phyloP scores from a whole-genome alignment of 2,113 vertebrate genomes.

The Dicerorhinus sumatrensis region DNA sequence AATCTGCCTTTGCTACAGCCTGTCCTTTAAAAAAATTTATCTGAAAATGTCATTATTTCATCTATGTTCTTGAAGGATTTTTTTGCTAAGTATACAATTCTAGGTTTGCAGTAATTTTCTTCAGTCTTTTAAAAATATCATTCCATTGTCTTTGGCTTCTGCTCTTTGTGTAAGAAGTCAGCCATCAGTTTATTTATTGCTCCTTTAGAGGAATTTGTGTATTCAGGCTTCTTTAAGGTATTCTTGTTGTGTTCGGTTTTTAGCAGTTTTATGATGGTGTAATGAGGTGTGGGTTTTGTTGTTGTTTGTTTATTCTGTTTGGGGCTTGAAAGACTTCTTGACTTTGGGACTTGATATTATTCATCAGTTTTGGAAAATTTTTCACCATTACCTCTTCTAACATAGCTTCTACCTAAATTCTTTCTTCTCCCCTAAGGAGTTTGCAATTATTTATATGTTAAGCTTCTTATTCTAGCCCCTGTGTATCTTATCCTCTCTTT shows the following conservation, averaged over 20 bases:
- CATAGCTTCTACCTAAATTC: not conserved
- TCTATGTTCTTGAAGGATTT: not conserved
- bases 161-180: not conserved
- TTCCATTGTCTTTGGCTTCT: not conserved
- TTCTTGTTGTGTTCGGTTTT: not conserved
- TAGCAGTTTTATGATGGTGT: not conserved
- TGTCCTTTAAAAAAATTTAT: not conserved
- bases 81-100: not conserved
- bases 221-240: not conserved
- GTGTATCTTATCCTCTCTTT: not conserved
- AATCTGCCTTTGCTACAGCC: not conserved
- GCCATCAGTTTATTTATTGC: not conserved
- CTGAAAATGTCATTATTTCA: not conserved
- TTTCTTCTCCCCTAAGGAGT: not conserved
- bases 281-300: not conserved
- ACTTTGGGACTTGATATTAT: conserved; percentile 29
- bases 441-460: not conserved
- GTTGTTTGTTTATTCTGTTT: not conserved
- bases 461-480: not conserved
- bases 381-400: not conserved
- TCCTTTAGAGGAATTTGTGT: not conserved
- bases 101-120: not conserved
- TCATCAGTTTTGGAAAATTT: not conserved
- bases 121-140: not conserved
- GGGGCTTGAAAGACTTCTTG: not conserved